Percentiles rank a stretch among this genome's conserved stretches.
phyloP scores from a whole-genome alignment of 2,888 invertebrate species.

The Leptinotarsa haldemani region DNA sequence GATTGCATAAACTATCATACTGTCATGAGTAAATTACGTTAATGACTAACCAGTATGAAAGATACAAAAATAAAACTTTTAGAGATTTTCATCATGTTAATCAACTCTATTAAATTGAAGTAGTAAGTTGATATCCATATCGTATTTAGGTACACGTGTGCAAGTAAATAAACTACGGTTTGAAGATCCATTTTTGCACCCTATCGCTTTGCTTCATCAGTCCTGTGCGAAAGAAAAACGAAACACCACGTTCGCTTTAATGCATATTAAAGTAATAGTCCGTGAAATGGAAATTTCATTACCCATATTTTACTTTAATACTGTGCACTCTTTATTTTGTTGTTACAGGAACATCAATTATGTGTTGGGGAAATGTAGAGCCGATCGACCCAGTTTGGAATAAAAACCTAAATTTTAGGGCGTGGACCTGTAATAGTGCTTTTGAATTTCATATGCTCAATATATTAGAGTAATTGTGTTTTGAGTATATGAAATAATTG shows the following conservation, averaged over 20 bases:
- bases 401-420: neutral
- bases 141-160: neutral
- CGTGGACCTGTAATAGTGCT: too few species aligned
- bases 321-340: constrained; percentile 24
- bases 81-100: neutral
- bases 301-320: constrained; percentile 39
- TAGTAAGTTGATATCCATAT: neutral
- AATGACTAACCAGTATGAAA: neutral
- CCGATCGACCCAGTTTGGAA: neutral
- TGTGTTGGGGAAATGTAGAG: neutral
- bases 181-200: neutral
- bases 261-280: constrained; percentile 40
- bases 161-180: neutral
- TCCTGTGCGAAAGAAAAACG: constrained; percentile 28
- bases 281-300: constrained; percentile 41
- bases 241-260: constrained; percentile 32
- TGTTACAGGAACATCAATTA: constrained; percentile 19
- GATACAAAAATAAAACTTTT: neutral
- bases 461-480: too few species aligned
- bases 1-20: neutral
- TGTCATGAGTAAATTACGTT: neutral
- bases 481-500: too few species aligned
- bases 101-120: neutral
- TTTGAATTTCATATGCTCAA: too few species aligned
- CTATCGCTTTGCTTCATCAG: neutral